phyloP scores from a whole-genome alignment of 2,113 vertebrate genomes.

The Eclectus roratus region DNA sequence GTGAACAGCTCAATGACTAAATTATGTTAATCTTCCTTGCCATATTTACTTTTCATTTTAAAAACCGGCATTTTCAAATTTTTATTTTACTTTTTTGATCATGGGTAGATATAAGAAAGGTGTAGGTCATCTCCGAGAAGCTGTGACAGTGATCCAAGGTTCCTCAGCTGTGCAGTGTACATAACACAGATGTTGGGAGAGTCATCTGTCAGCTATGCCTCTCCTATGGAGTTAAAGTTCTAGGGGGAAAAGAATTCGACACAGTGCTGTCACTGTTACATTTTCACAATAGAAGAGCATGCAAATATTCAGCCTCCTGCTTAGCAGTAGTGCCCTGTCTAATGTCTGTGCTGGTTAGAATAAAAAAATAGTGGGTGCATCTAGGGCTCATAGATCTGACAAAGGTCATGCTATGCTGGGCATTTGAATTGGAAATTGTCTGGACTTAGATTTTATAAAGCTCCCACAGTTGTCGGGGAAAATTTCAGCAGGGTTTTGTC shows the following conservation, averaged over 20 bases:
- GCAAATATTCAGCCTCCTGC: constrained; percentile 93
- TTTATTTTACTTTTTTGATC: constrained; percentile 16
- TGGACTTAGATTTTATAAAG: constrained; percentile 90
- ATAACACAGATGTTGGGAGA: constrained; percentile 99
- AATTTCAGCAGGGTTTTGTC: constrained; percentile 90
- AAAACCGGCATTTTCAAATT: constrained; percentile 37
- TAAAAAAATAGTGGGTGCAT: constrained; percentile 83
- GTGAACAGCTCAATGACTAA: constrained; percentile 78
- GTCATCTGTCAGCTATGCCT: constrained; percentile 99
- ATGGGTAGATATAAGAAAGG: constrained; percentile 59
- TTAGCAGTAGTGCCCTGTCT: constrained; percentile 89
- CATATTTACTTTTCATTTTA: constrained; percentile 69
- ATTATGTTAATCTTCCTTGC: constrained; percentile 76
- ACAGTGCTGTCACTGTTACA: constrained; percentile 99
- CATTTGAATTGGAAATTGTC: constrained; percentile 99
- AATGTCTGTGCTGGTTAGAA: constrained; percentile 88
- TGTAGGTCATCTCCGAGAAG: constrained; percentile 73
- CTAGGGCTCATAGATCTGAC: constrained; percentile 85
- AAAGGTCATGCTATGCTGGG: constrained; percentile 90
- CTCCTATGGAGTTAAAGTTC: constrained; percentile 92
- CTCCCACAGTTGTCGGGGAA: constrained; percentile 87
- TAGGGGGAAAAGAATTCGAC: constrained; percentile 97
- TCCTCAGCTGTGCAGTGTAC: constrained; percentile 94
- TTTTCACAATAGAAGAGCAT: constrained; percentile 95
- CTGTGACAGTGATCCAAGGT: constrained; percentile 84